Conservation (phyloP, 2,888 invertebrate species). For the Chrysina gloriosa region DNA sequence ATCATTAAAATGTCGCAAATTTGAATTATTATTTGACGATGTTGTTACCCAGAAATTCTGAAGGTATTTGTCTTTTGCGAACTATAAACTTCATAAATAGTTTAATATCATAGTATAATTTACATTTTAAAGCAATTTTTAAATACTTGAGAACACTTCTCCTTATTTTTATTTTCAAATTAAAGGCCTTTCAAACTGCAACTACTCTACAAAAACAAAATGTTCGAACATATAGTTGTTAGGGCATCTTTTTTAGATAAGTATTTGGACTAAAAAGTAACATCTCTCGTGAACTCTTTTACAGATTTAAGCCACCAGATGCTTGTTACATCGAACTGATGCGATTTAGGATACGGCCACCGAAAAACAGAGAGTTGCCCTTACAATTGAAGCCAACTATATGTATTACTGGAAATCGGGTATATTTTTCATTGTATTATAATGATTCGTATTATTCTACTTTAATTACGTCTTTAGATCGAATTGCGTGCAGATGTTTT, state of each 20-base stretch:
- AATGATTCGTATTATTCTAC: background rate
- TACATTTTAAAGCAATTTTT: too few species aligned
- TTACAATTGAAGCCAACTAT: slow-evolving; percentile 92
- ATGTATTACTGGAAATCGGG: slow-evolving; percentile 88
- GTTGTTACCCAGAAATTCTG: too few species aligned
- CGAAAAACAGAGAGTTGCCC: slow-evolving; percentile 95
- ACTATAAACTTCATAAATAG: too few species aligned
- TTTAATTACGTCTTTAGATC: slow-evolving; percentile 69
- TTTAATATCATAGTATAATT: too few species aligned
- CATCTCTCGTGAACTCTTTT: too few species aligned
- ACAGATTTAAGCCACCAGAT: slow-evolving; percentile 94
- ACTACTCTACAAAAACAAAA: background rate
- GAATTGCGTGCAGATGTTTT: slow-evolving; percentile 95
- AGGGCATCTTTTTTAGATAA: background rate
- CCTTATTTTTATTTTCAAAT: background rate
- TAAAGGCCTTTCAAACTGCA: background rate
- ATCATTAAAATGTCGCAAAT: too few species aligned
- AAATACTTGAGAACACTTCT: background rate
- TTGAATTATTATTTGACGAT: too few species aligned
- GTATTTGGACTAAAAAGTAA: background rate
- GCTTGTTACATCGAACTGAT: slow-evolving; percentile 97
- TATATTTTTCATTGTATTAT: slow-evolving; percentile 54
- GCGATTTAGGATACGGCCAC: slow-evolving; percentile 94
- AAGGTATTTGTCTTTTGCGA: too few species aligned
- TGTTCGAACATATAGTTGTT: background rate